Base-by-base conservation (phyloP, 2,888 invertebrate species). In the Lumbricus terrestris region DNA sequence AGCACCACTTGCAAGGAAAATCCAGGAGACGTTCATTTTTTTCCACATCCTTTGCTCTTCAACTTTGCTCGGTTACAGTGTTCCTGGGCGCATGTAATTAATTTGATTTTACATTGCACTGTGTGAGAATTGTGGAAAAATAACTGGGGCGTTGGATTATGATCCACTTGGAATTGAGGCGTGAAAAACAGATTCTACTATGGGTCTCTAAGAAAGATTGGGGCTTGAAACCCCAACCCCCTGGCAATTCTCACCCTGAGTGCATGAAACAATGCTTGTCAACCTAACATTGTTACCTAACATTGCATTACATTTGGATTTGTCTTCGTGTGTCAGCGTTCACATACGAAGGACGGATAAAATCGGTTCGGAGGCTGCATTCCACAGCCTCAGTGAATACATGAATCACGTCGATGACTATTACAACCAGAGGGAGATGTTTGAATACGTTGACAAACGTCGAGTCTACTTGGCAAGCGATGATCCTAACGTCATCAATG, bases 301-400 rank as follows among this genome's bases (percentile, higher is more conserved):
- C n/a, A n/a, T n/a, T n/a, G n/a, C n/a, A n/a, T n/a, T n/a, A n/a
- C 69, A 69, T 85, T 85, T 34, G 34, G 37, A 42, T 88, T 40
- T 88, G 33, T 38, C 88, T 33, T 88, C 20, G 38, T 92, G 90
- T 93, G 92, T 29, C 93, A 96, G 96, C 38, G 94, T 96, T 23
- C 96, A 96, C 93, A 95, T 96, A 35, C 93, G 96, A 88, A 93
- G 96, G 47, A 96, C 96, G 38, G 96, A 96, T 93, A 96, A 96
- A 94, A 97, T 99, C 54, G 99, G 98, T n/a, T 98, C 98, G 0
- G 99, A 99, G 95, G 99, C 99, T 0, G 97, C 98, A 0, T 99
- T 97, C 95, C 99, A 99, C 94, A 96, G 97, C 92, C 96, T 99
- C 29, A 97, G 97, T 23, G 99, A 99, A 95, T 99, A 99, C 95